These are phyloP conservation scores for Lasioglossum morio DNA, from an alignment of 2,888 invertebrate species.

Conservation along the genomic window DNA sequence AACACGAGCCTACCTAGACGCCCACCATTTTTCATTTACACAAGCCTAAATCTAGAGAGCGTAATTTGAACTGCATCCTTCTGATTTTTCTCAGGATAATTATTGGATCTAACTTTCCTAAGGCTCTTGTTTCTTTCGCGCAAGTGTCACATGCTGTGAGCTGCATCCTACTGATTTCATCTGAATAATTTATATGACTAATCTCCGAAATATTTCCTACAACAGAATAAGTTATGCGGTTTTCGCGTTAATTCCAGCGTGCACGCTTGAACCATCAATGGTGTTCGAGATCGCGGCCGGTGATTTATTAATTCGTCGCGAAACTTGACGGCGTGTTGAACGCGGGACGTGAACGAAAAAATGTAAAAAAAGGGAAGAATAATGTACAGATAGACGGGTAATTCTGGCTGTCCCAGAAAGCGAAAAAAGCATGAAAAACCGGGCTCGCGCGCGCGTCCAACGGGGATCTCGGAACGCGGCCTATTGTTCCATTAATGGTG, in stretches of 20 bases:
- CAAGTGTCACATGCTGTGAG: too few species aligned
- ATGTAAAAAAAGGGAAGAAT: background rate
- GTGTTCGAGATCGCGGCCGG: background rate
- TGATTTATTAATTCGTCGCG: conserved; percentile 23
- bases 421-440: conserved; percentile 3
- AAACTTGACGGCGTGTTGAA: conserved; percentile 20
- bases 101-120: too few species aligned
- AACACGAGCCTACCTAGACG: too few species aligned
- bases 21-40: too few species aligned
- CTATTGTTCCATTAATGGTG: background rate
- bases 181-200: background rate
- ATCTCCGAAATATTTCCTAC: background rate
- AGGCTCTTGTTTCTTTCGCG: too few species aligned
- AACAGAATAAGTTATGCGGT: background rate
- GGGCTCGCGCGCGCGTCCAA: background rate
- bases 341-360: background rate
- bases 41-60: too few species aligned
- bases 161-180: background rate
- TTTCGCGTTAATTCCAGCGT: background rate
- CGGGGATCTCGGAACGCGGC: background rate
- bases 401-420: conserved; percentile 15
- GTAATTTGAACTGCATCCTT: too few species aligned
- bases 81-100: too few species aligned
- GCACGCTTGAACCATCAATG: background rate
- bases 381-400: conserved; percentile 1